Conservation (phyloP, 2,888 invertebrate genomes). For the Seira ritae region DNA sequence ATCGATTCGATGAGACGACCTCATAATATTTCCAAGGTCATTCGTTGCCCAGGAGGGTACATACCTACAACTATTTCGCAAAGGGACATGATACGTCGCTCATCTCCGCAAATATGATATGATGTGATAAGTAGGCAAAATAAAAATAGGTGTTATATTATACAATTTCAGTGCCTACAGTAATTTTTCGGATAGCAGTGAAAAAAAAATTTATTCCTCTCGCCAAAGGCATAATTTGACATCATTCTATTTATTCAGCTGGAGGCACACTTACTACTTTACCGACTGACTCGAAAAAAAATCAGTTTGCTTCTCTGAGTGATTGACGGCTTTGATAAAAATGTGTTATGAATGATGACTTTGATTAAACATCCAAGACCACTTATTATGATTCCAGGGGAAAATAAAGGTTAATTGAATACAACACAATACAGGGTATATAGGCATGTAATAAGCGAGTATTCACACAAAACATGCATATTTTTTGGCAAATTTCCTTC, state of each 20-base stretch:
- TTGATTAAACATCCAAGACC: background rate
- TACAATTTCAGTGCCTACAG: too few species aligned
- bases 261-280: background rate
- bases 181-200: too few species aligned
- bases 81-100: background rate
- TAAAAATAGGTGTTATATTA: too few species aligned
- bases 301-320: too few species aligned
- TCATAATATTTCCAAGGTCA: background rate
- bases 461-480: background rate
- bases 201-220: too few species aligned
- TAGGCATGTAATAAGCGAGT: background rate
- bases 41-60: constrained; percentile 5
- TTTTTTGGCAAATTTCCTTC: too few species aligned
- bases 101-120: background rate
- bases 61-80: background rate
- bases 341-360: background rate
- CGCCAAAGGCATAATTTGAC: too few species aligned
- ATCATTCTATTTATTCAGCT: background rate
- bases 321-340: background rate
- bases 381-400: background rate
- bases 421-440: background rate
- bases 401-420: constrained; percentile 10
- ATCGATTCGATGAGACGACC: background rate
- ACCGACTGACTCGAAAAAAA: background rate
- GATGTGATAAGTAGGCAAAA: too few species aligned